Evolutionary conservation across 2,888 invertebrate genomes (phyloP).

Genomic region (Bombyx huttoni): DNA sequence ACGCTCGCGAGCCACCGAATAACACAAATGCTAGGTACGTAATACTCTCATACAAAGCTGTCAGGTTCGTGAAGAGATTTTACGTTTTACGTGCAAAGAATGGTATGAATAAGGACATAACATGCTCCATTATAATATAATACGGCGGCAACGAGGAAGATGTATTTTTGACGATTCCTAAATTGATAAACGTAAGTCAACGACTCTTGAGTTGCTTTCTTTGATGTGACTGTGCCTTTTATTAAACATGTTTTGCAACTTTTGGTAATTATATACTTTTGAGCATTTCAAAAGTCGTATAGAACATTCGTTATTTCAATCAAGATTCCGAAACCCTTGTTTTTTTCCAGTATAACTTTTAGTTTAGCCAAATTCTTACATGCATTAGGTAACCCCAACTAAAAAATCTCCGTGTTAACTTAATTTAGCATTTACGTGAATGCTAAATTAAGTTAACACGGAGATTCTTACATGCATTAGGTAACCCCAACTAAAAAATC

Average conservation of each 20-base stretch:
- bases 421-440: too few relatives aligned
- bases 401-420: too few relatives aligned
- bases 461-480: too few relatives aligned
- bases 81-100: conserved; percentile 60
- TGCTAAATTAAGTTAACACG: too few relatives aligned
- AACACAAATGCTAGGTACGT: conserved; percentile 43
- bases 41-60: conserved; percentile 49
- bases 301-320: too few relatives aligned
- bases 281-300: not conserved
- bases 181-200: conserved; percentile 32
- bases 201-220: not conserved
- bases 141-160: conserved; percentile 21
- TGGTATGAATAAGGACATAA: conserved; percentile 45
- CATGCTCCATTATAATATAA: conserved; percentile 34
- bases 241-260: not conserved
- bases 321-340: too few relatives aligned
- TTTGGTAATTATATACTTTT: not conserved
- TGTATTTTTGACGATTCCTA: conserved; percentile 21
- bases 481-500: too few relatives aligned
- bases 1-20: conserved; percentile 35
- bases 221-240: not conserved
- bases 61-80: conserved; percentile 48
- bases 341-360: too few relatives aligned
- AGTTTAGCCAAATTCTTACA: too few relatives aligned
- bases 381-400: too few relatives aligned